These are phyloP conservation scores for Apoderus coryli DNA, from an alignment of 2,888 invertebrate genomes.

Conservation along the genomic window DNA sequence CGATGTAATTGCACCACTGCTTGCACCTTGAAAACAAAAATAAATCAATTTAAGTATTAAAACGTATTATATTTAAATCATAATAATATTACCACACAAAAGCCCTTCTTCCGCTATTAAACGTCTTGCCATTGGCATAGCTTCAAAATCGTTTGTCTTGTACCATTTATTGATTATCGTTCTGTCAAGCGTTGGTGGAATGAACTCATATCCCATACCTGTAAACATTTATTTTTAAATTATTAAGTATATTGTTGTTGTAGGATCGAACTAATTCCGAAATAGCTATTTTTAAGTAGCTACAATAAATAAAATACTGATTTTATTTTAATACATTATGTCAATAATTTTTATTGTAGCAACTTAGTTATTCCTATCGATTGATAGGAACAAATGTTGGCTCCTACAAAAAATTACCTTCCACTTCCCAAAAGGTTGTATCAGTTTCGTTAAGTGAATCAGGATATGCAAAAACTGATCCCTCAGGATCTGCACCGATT, in stretches of 20 bases:
- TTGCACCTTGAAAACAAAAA: constrained; percentile 48
- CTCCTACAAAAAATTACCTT: too few species aligned
- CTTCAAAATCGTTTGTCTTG: constrained; percentile 64
- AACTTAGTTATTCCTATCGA: constrained; percentile 1
- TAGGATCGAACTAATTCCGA: too few species aligned
- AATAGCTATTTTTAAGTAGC: too few species aligned
- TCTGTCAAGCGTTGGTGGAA: constrained; percentile 75
- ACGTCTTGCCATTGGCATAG: constrained; percentile 68
- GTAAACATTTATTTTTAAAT: not conserved
- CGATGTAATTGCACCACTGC: constrained; percentile 71
- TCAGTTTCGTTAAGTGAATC: constrained; percentile 55
- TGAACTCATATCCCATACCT: constrained; percentile 74
- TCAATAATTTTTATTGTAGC: too few species aligned
- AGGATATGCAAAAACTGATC: constrained; percentile 78
- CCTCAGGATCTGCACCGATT: constrained; percentile 81
- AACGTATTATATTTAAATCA: constrained; percentile 14
- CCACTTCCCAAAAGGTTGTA: constrained; percentile 63
- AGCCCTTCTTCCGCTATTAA: constrained; percentile 86
- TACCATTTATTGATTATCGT: constrained; percentile 74
- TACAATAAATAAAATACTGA: too few species aligned
- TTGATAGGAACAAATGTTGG: constrained; percentile 1
- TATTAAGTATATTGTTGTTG: not conserved
- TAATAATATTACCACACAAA: constrained; percentile 76
- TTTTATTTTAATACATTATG: too few species aligned
- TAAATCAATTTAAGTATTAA: constrained; percentile 1